These are phyloP conservation scores for Allygus modestus DNA, from an alignment of 2,888 invertebrate genomes.

Conservation along the genomic window DNA sequence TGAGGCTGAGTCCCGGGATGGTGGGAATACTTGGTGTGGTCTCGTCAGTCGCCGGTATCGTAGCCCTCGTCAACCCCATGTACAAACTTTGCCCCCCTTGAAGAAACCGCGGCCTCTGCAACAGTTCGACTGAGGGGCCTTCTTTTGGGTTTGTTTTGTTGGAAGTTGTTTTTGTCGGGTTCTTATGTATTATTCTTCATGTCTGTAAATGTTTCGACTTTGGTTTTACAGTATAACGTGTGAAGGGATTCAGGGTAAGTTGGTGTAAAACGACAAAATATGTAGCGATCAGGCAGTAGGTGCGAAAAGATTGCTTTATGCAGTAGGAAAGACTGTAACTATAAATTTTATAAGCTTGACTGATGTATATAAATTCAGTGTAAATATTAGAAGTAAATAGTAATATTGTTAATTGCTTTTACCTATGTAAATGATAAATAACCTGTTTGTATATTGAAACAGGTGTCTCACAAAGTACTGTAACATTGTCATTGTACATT, in stretches of 20 bases:
- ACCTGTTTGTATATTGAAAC: no score
- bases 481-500: no score
- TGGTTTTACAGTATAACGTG: neutral
- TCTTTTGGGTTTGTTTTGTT: neutral
- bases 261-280: neutral
- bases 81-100: conserved; percentile 86
- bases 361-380: no score
- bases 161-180: conserved; percentile 34
- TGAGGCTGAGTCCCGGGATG: conserved; percentile 86
- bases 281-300: no score
- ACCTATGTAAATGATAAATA: no score
- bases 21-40: conserved; percentile 88
- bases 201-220: neutral
- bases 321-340: no score
- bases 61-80: conserved; percentile 86
- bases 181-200: neutral
- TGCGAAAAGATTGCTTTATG: no score
- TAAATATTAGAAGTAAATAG: no score
- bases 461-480: no score
- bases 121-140: conserved; percentile 23
- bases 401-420: no score
- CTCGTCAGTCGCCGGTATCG: conserved; percentile 88
- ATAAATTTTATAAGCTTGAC: no score
- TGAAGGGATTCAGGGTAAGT: neutral
- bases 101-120: conserved; percentile 36